phyloP scores from a whole-genome alignment of 2,113 vertebrate genomes.

The Eubucco bourcierii region DNA sequence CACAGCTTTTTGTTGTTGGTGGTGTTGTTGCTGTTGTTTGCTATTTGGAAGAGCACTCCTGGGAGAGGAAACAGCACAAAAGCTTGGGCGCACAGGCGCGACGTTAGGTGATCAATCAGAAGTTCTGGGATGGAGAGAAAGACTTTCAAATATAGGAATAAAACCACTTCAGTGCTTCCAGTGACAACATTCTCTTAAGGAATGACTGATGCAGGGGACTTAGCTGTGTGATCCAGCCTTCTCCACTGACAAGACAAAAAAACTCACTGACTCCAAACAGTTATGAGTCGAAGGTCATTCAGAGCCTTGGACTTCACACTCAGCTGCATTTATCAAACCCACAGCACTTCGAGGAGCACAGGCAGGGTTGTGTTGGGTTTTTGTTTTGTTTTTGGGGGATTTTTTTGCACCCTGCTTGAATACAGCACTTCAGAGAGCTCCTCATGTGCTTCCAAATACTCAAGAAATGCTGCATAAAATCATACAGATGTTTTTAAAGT shows the following conservation, averaged over 20 bases:
- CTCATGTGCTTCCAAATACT: not conserved
- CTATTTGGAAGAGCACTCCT: not conserved
- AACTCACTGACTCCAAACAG: not conserved
- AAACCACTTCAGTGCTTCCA: not conserved
- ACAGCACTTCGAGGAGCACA: not conserved
- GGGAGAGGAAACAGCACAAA: not conserved
- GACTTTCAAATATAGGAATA: not conserved
- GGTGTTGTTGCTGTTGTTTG: not conserved
- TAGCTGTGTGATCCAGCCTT: not conserved
- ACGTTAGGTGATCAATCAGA: not conserved
- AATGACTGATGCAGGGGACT: not conserved
- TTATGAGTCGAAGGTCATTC: not conserved
- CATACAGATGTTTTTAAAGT: not conserved
- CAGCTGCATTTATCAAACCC: slow-evolving; percentile 4
- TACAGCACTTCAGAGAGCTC: not conserved
- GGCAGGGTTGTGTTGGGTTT: no score
- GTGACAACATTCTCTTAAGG: not conserved
- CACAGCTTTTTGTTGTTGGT: not conserved
- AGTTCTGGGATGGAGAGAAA: not conserved
- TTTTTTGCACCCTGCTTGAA: not conserved
- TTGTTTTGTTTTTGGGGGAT: no score
- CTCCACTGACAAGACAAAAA: slow-evolving; percentile 15
- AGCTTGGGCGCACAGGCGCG: accelerated
- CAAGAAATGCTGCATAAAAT: not conserved
- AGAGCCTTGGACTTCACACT: not conserved